Percentiles rank a stretch among this genome's conserved stretches.
Evolutionary conservation across 2,113 vertebrate genomes (phyloP).

Genomic region (Nycticorax nycticorax): DNA sequence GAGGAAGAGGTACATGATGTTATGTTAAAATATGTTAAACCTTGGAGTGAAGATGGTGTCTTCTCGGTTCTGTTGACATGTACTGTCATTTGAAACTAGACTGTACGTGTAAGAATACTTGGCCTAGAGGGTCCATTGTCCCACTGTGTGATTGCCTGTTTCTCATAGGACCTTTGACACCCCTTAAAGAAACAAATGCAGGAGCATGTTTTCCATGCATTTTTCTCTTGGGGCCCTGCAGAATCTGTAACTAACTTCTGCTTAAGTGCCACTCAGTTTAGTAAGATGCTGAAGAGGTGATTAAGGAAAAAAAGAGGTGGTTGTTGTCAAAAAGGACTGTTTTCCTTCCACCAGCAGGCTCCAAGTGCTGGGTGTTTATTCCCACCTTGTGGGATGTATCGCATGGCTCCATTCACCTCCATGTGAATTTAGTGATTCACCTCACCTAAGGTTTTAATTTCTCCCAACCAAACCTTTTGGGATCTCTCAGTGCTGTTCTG

Average conservation of each 20-base stretch:
- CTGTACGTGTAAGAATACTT: not conserved
- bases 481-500: not conserved
- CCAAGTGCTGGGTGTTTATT: not conserved
- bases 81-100: not conserved
- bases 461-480: not conserved
- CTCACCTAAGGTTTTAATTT: not conserved
- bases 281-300: not conserved
- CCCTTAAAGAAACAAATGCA: not conserved
- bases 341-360: not conserved
- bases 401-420: not conserved
- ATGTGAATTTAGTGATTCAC: not conserved
- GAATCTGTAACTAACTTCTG: not conserved
- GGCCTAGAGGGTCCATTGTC: not conserved
- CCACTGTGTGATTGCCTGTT: not conserved
- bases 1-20: not conserved
- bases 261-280: not conserved
- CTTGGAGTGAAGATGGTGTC: not conserved
- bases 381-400: not conserved
- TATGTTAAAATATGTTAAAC: not conserved
- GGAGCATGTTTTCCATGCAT: accelerated
- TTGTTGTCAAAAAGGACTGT: not conserved
- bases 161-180: not conserved
- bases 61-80: not conserved
- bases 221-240: not conserved
- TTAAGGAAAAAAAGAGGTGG: not conserved